Evolutionary conservation across 92 coral and sea anemone species (phyloP), one percentile per base, ranked within the genome.

Genomic region (Porites divaricata): DNA sequence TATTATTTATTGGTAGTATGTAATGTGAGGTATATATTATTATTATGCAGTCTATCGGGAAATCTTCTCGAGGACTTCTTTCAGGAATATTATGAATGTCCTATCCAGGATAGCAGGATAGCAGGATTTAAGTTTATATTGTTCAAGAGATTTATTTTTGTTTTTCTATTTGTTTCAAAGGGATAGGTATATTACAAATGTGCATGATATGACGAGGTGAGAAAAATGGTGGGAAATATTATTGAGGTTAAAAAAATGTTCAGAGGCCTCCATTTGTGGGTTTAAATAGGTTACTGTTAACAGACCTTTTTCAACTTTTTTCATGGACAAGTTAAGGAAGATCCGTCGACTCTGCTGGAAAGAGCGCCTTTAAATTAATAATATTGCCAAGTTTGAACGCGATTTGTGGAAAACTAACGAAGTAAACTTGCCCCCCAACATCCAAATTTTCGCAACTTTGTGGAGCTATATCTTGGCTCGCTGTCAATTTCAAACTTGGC

Each of bases 61-160:
- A 45, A 63, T 51, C 52, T 16, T 16, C 70, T 51, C 48, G 9
- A 4, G 61, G 50, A 54, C 12, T 8, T 63, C 50, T 63, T 49
- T 49, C 64, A 35, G 45, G 73, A 48, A 63, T 78, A 50, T 63
- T 63, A 49, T 62, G 15, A 8, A 13, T 63, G 26, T 48, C 24
- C 63, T n/a, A 2, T 41, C 23, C 22, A 78, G 25, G 5, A 78
- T 35, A 35, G 45, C 45, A 35, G 45, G 45, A 3, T 35, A n/a
- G n/a, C n/a, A n/a, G n/a, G n/a, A n/a, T 78, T 78, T 78, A 64
- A 78, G 63, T 67, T 80, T 68, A 68, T 80, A 80, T 20, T 52
- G 28, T 17, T 28, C 57, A 69, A 54, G 54, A 80, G 76, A 17
- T 56, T 53, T 80, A 80, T 80, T 80, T 80, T 80, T 78, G 61